A percentile compares a stretch with the other conserved stretches of the same genome.
Conservation (phyloP, 2,797 vertebrate genomes). For the Ptychobarbus kaznakovi region DNA sequence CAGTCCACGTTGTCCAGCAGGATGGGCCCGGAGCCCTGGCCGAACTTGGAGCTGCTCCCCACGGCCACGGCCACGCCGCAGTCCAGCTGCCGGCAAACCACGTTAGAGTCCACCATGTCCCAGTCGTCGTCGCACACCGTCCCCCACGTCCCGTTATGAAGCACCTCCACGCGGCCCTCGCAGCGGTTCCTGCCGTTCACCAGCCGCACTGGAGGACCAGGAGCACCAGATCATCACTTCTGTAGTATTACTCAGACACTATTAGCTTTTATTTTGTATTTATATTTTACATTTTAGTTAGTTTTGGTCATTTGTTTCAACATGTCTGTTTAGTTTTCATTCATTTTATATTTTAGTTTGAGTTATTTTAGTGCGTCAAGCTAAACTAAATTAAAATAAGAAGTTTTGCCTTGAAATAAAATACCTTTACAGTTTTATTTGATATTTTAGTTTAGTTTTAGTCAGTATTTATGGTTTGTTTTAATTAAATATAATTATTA, state of each 20-base stretch:
- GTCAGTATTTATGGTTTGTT: background rate
- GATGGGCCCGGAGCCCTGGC: slow-evolving; percentile 87
- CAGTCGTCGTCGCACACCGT: slow-evolving; percentile 96
- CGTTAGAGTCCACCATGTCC: slow-evolving; percentile 94
- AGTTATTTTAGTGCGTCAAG: background rate
- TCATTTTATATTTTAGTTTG: background rate
- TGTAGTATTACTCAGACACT: background rate
- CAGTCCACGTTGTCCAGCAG: slow-evolving; percentile 95
- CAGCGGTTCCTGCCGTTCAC: slow-evolving; percentile 85
- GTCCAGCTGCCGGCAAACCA: slow-evolving; percentile 91
- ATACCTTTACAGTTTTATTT: background rate
- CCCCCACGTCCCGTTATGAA: slow-evolving; percentile 86
- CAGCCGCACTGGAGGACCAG: slow-evolving; percentile 81
- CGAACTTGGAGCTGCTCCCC: slow-evolving; percentile 84
- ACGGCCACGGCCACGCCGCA: slow-evolving; percentile 84
- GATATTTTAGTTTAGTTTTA: background rate
- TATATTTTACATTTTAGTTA: too few relatives aligned
- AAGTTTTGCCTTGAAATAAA: background rate
- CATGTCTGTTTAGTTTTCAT: too few relatives aligned
- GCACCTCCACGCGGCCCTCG: slow-evolving; percentile 91
- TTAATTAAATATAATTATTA: too few relatives aligned
- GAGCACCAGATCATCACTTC: background rate
- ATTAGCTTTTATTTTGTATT: too few relatives aligned
- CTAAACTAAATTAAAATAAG: background rate
- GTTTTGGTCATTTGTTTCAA: too few relatives aligned